Percentiles rank a stretch among this genome's conserved stretches.
Evolutionary conservation across 2,888 invertebrate species (phyloP).

Genomic region (Branchinecta sandiegonensis): DNA sequence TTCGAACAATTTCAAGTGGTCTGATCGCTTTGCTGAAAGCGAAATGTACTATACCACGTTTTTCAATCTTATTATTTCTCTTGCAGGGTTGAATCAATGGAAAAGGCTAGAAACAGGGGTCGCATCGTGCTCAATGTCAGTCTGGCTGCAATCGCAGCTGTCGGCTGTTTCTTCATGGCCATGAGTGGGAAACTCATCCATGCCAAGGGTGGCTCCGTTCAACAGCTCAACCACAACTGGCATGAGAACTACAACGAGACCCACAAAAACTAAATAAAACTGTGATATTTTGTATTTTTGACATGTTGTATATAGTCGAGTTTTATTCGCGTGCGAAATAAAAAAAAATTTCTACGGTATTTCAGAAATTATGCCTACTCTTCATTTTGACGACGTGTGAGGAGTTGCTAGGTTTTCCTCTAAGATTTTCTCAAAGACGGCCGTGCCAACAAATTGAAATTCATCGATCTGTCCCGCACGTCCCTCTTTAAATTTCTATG

Average conservation of each 20-base stretch:
- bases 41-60: no score
- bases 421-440: no score
- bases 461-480: no score
- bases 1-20: no score
- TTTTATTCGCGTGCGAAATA: background rate
- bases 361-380: background rate
- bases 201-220: background rate
- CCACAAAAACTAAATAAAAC: background rate
- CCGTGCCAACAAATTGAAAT: no score
- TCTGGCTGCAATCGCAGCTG: background rate
- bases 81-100: background rate
- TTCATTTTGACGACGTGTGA: no score
- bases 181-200: constrained; percentile 8
- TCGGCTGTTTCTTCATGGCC: constrained; percentile 8
- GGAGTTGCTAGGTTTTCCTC: no score
- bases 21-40: no score
- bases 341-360: background rate
- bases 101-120: background rate
- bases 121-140: background rate
- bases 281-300: constrained; percentile 12
- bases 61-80: background rate
- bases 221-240: constrained; percentile 7
- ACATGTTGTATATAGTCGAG: background rate
- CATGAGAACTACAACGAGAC: constrained; percentile 3
- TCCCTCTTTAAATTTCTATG: no score